These are phyloP conservation scores for Gallinago stenura DNA, from an alignment of 2,797 vertebrate genomes.

Conservation along the genomic window DNA sequence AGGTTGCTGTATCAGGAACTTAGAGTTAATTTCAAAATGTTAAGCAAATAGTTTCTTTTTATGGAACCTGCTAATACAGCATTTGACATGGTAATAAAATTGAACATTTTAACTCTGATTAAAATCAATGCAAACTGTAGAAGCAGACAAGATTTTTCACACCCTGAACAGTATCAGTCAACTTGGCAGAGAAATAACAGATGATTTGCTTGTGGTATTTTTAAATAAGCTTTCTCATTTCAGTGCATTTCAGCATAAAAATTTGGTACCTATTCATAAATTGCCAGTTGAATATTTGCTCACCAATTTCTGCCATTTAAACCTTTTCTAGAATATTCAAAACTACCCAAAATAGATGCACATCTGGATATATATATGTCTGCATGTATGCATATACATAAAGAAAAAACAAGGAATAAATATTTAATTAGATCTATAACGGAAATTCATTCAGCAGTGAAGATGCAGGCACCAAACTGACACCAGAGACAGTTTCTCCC, in stretches of 20 bases:
- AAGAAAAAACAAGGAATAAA: background rate
- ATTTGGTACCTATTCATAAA: background rate
- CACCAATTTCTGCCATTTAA: background rate
- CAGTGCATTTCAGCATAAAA: background rate
- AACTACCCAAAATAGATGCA: background rate
- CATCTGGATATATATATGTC: background rate
- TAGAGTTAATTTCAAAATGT: background rate
- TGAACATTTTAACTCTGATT: background rate
- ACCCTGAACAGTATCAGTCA: background rate
- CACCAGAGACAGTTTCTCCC: background rate
- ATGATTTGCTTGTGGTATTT: background rate
- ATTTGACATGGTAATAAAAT: background rate
- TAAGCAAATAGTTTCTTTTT: background rate
- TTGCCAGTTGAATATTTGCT: background rate
- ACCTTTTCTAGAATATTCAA: background rate
- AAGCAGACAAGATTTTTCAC: background rate
- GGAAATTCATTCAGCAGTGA: background rate
- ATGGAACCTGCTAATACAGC: background rate
- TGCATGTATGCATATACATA: background rate
- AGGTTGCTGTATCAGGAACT: background rate
- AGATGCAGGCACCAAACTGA: background rate
- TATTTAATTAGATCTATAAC: background rate
- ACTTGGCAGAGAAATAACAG: background rate
- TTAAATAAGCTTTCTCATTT: background rate
- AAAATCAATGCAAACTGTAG: background rate